Evolutionary conservation across 2,888 invertebrate species (phyloP), one percentile per base, ranked within the genome.

Genomic region (Trichopoda pennipes): DNA sequence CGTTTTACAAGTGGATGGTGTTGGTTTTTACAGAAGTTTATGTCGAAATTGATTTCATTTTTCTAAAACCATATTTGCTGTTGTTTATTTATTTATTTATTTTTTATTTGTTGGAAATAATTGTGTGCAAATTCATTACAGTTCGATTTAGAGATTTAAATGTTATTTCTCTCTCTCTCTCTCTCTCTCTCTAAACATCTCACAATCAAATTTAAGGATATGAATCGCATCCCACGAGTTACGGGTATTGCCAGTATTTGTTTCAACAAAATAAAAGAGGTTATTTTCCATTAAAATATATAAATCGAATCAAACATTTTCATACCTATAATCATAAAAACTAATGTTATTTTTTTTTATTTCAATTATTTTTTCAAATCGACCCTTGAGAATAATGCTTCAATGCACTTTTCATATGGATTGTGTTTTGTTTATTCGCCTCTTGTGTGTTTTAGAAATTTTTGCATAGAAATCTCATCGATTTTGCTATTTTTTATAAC

Each of bases 11-110:
- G 28, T 35, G 56, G 60, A n/a, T 35, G 35, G 44, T 44, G 85
- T 87, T 87, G 85, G 86, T 87, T 86, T 86, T 86, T 86, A 84
- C 72, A 84, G 47, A 69, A 38, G 78, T 76, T 84, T 84, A 84
- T 84, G 81, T 78, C 61, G 42, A 78, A 66, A 80, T 70, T 82
- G 60, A 70, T 64, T 70, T 7, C 38, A 60, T 68, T 77, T 72
- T 72, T 61, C n/a, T 44, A 69, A 23, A 61, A 53, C 44, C 42
- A 35, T 60, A 47, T 61, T 19, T 55, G 38, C 38, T 58, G 38
- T 19, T 70, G 32, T 49, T 38, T 58, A 64, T 44, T 56, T 74
- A 23, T 28, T 61, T 56, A 56, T 68, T 63, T 53, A 21, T 53
- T 64, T 47, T 49, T 55, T 61, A n/a, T n/a, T n/a, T n/a, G n/a